Evolutionary conservation across 1,140 invertebrate species (phyloP), one percentile per base, ranked within the genome.

Genomic region (Brachystomella parvula): DNA sequence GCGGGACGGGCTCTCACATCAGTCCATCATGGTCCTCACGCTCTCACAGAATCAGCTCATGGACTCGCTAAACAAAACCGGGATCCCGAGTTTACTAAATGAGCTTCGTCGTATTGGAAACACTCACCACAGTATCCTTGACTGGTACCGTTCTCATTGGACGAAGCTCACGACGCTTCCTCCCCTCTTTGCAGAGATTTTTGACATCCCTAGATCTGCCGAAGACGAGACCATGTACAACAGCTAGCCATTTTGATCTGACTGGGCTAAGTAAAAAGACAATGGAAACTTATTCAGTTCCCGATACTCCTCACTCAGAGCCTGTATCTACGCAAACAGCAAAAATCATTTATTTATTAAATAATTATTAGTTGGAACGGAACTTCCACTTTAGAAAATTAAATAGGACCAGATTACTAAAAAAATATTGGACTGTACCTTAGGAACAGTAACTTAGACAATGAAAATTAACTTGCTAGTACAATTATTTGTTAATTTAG

Each of bases 171-270:
- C 86, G 67, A 71, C 77, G 60, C 82, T 96, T 73, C 94, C 94
- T 33, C 92, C 93, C 1, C 84, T 98, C 39, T 97, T 95, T 78
- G 91, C 94, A 29, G 94, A 98, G 80, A 96, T 96, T 74, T 97
- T 96, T 78, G 94, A 98, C 83, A 96, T 98, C 81, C 92, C 93
- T 57, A 94, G 92, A 79, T 86, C 85, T 75, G 89, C 90, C 75
- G 88, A 90, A 74, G 86, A 88, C 77, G 71, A 70, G 59, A 68
- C 47, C 26, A 73, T 73, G 71, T 73, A 73, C 62, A 73, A 73
- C 63, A 70, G 68, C 66, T 72, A 72, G 60, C 61, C 21, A 26
- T 17, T 3, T 62, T 63, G 19, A 35, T 21, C 44, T 21, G 44
- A 21, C 44, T 47, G n/a, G n/a, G n/a, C n/a, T n/a, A n/a, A n/a